Percentiles rank a stretch among this genome's conserved stretches.
Evolutionary conservation across 2,888 invertebrate genomes (phyloP).

Genomic region (Reticulitermes lucifugus): DNA sequence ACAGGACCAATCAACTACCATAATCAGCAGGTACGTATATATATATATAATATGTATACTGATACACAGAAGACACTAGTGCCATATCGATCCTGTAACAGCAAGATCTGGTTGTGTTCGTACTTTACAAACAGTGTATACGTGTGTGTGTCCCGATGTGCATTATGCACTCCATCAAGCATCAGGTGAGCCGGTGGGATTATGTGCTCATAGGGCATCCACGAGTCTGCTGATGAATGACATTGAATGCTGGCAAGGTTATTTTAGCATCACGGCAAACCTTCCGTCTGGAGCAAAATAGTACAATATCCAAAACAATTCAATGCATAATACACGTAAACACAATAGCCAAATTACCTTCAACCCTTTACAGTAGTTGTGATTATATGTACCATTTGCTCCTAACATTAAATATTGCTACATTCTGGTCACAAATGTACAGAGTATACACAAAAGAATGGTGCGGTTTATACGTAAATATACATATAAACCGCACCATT

Average conservation of each 20-base stretch:
- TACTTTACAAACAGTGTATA: not conserved
- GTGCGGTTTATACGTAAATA: too few relatives aligned
- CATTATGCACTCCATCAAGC: slow-evolving; percentile 11
- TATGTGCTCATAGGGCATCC: not conserved
- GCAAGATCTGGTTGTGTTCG: not conserved
- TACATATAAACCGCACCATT: too few relatives aligned
- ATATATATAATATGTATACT: too few relatives aligned
- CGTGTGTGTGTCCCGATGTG: not conserved
- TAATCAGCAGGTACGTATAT: too few relatives aligned
- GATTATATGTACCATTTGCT: too few relatives aligned
- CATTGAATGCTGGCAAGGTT: not conserved
- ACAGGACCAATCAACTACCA: too few relatives aligned
- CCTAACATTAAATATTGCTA: too few relatives aligned
- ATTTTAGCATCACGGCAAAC: not conserved
- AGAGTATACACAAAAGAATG: too few relatives aligned
- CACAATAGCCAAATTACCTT: not conserved
- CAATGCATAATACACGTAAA: not conserved
- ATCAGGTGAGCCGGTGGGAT: slow-evolving; percentile 18
- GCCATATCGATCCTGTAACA: not conserved
- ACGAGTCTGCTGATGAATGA: not conserved
- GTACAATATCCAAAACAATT: not conserved
- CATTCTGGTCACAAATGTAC: too few relatives aligned
- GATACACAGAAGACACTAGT: not conserved
- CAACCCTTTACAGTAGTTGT: too few relatives aligned
- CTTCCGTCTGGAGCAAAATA: not conserved